Evolutionary conservation across 1,140 invertebrate genomes (phyloP).

Genomic region (Hypsibius dujardini): DNA sequence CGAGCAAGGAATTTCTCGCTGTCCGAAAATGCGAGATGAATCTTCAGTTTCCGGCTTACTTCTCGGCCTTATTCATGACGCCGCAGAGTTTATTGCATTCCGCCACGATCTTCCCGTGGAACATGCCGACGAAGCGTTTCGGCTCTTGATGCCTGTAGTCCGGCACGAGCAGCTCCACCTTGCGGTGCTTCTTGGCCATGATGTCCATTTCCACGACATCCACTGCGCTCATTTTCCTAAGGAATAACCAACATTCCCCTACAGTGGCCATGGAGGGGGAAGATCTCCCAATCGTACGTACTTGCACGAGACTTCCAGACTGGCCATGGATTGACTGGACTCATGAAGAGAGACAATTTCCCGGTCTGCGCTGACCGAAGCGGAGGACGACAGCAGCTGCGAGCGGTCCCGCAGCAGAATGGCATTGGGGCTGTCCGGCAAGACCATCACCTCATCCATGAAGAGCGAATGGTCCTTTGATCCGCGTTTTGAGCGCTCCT

Average conservation of each 20-base stretch:
- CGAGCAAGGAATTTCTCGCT: background rate
- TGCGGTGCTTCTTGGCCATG: background rate
- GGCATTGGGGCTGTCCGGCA: too few species aligned
- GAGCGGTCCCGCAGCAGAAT: background rate
- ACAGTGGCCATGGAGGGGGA: background rate
- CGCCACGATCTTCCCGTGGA: background rate
- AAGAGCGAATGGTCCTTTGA: too few species aligned
- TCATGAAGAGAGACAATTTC: background rate
- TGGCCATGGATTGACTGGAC: background rate
- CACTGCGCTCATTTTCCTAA: background rate
- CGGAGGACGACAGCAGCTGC: background rate
- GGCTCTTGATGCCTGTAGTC: background rate
- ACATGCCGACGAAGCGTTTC: background rate
- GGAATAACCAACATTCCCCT: background rate
- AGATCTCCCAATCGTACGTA: background rate
- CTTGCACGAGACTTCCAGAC: too few species aligned
- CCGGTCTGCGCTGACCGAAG: background rate
- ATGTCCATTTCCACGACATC: background rate
- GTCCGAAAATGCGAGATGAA: background rate
- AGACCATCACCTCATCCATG: too few species aligned
- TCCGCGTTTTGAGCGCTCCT: too few species aligned
- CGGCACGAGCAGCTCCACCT: background rate
- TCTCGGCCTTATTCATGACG: background rate
- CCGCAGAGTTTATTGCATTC: background rate
- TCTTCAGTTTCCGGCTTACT: background rate